A percentile compares a stretch with the other conserved stretches of the same genome.
Conservation (phyloP, 2,797 vertebrate species). For the Diplodus puntazzo region DNA sequence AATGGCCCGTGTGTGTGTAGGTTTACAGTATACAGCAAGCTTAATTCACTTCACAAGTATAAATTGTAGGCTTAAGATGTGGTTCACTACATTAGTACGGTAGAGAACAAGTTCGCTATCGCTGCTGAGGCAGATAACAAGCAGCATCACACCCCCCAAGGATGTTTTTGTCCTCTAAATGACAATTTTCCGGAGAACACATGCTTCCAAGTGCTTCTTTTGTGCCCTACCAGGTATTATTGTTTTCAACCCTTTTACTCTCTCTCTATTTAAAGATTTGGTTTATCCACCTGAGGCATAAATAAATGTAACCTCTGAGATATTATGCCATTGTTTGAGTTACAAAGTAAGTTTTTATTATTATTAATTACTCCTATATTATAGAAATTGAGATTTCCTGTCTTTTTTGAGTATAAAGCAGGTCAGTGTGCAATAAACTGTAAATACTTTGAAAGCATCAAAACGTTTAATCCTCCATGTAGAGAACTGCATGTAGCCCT, state of each 20-base stretch:
- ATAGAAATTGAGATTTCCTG: too few relatives aligned
- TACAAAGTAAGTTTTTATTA: too few relatives aligned
- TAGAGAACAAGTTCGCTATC: constrained; percentile 35
- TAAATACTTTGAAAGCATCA: too few relatives aligned
- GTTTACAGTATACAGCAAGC: constrained; percentile 46
- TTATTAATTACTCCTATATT: too few relatives aligned
- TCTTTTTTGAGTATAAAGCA: too few relatives aligned
- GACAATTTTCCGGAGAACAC: neutral
- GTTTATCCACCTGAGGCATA: neutral
- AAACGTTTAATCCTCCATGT: too few relatives aligned
- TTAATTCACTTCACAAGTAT: constrained; percentile 55
- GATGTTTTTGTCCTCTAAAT: neutral
- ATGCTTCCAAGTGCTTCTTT: neutral
- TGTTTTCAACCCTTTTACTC: neutral
- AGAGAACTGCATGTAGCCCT: too few relatives aligned
- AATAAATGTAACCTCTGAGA: neutral
- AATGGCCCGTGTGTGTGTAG: neutral
- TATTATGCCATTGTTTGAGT: neutral
- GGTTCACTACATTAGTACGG: constrained; percentile 7
- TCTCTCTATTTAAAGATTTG: neutral
- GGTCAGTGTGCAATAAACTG: too few relatives aligned
- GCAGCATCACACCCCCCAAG: constrained; percentile 6
- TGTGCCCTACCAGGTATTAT: neutral
- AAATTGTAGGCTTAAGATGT: constrained; percentile 27
- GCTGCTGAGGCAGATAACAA: constrained; percentile 29